Conservation (phyloP, 92 coral and sea anemone genomes). For the Porites divaricata region DNA sequence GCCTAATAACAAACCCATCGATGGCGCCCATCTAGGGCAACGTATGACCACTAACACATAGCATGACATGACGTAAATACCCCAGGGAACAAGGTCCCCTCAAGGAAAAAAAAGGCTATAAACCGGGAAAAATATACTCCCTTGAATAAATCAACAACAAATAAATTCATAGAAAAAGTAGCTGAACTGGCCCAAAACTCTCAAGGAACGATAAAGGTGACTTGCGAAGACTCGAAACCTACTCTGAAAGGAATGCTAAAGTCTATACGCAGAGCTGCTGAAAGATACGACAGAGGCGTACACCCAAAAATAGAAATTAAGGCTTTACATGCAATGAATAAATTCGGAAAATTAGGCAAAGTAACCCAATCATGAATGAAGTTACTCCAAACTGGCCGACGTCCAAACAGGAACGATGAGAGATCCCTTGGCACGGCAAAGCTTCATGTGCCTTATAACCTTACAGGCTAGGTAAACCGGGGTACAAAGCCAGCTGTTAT, state of each 20-base stretch:
- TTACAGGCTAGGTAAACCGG: conserved; percentile 9
- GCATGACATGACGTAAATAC: no score
- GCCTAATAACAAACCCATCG: no score
- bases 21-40: no score
- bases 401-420: conserved; percentile 61
- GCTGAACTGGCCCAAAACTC: no score
- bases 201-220: neutral
- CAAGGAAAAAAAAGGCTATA: no score
- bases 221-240: neutral
- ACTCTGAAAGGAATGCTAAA: conserved; percentile 39
- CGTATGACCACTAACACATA: no score
- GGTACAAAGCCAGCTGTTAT: conserved; percentile 57
- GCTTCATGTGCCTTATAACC: no score
- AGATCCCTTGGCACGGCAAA: neutral
- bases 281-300: conserved; percentile 33
- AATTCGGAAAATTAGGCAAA: conserved; percentile 30
- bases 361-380: conserved; percentile 55
- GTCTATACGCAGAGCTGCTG: conserved; percentile 55
- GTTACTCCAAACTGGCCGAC: conserved; percentile 46
- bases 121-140: no score
- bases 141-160: no score
- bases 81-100: no score
- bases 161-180: no score
- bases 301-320: conserved; percentile 47
- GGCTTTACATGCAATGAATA: conserved; percentile 60